phyloP scores from a whole-genome alignment of 1,140 invertebrate species.

The Rhagoletis pomonella region DNA sequence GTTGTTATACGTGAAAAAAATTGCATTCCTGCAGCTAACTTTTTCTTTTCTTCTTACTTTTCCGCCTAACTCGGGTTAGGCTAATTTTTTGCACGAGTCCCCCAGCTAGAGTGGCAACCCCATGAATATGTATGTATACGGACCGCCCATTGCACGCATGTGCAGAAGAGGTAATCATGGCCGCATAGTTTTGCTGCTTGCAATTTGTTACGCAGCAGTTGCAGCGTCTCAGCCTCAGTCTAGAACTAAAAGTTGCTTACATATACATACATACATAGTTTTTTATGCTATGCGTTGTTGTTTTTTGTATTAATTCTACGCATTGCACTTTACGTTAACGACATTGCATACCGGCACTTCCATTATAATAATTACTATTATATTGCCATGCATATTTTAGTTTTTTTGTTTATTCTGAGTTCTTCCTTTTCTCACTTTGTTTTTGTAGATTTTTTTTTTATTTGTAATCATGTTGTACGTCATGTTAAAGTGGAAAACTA shows the following conservation, averaged over 20 bases:
- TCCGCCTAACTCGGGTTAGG: background rate
- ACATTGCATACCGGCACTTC: slow-evolving; percentile 12
- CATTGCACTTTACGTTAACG: background rate
- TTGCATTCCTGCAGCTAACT: background rate
- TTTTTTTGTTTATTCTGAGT: background rate
- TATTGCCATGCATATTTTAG: slow-evolving; percentile 21
- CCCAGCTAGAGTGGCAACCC: background rate
- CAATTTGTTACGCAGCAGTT: slow-evolving; percentile 12
- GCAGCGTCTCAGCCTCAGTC: background rate
- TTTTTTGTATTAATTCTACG: background rate
- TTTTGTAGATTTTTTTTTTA: background rate
- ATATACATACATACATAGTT: background rate
- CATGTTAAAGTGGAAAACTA: background rate
- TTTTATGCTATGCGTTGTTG: background rate
- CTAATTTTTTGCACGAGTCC: background rate
- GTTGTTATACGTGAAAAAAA: background rate
- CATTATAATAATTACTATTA: slow-evolving; percentile 29
- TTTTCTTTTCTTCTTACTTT: background rate
- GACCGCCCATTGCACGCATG: background rate
- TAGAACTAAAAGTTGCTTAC: background rate
- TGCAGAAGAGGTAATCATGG: background rate
- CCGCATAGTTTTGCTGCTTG: background rate
- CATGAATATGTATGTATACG: background rate
- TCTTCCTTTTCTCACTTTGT: too few species aligned
- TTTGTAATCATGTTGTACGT: background rate